Percentiles rank a stretch among this genome's conserved stretches.
phyloP scores from a whole-genome alignment of 1,140 invertebrate species.

The Trichogramma pretiosum region DNA sequence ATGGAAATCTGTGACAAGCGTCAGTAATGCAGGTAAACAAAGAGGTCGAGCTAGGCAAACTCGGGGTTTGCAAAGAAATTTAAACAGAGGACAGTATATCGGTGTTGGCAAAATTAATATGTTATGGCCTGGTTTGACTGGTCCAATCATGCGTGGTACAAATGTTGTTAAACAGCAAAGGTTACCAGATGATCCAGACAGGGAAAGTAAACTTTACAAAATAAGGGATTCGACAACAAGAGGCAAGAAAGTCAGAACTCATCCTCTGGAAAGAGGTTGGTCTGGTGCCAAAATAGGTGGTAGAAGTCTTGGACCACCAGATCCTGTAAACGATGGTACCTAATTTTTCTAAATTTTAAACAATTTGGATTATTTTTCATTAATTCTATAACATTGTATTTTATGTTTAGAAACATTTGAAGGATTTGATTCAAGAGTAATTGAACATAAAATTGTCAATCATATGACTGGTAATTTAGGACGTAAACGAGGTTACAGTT shows the following conservation, averaged over 20 bases:
- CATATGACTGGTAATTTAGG: slow-evolving; percentile 84
- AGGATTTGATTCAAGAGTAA: slow-evolving; percentile 77
- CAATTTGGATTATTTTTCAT: slow-evolving; percentile 6
- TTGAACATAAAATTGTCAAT: slow-evolving; percentile 72
- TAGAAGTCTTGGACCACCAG: slow-evolving; percentile 76
- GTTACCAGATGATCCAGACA: slow-evolving; percentile 62
- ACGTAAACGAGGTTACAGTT: slow-evolving; percentile 56
- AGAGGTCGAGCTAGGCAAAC: slow-evolving; percentile 83
- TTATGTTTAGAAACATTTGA: slow-evolving; percentile 67
- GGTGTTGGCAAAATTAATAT: slow-evolving; percentile 79
- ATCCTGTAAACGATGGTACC: slow-evolving; percentile 66
- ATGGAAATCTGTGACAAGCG: slow-evolving; percentile 90
- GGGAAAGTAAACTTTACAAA: slow-evolving; percentile 59
- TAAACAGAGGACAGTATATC: slow-evolving; percentile 85
- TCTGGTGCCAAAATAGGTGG: slow-evolving; percentile 73
- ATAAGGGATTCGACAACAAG: slow-evolving; percentile 63
- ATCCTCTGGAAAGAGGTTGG: slow-evolving; percentile 83
- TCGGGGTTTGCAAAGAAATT: slow-evolving; percentile 64
- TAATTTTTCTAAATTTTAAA: slow-evolving; percentile 6
- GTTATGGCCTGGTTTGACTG: slow-evolving; percentile 85
- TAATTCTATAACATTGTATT: neutral
- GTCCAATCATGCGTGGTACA: slow-evolving; percentile 68
- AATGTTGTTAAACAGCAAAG: slow-evolving; percentile 63
- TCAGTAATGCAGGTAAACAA: slow-evolving; percentile 92
- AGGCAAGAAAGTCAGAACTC: slow-evolving; percentile 53